Base-by-base conservation (phyloP, 2,797 vertebrate species). In the Rousettus madagascariensis region DNA sequence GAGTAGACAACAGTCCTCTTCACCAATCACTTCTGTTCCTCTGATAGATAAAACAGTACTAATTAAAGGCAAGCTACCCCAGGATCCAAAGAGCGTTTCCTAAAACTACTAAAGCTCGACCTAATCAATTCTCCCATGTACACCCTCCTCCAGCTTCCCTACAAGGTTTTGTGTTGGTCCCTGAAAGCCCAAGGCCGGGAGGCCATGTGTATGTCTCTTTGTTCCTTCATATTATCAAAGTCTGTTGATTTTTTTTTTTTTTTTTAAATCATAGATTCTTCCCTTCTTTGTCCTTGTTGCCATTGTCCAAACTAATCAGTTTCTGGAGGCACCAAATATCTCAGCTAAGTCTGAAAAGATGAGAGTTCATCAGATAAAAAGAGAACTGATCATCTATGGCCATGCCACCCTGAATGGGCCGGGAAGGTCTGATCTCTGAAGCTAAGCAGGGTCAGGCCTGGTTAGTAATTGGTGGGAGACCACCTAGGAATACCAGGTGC, bases 301-400 rank as follows among this genome's bases (percentile, higher is more conserved):
- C 13, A 16, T 94, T 74, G 33, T 59, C 30, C 77, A 90, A 84
- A 69, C 15, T 74, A 30, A 28, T n/a, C 51, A 22, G 6, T 24
- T 55, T 92, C 57, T 69, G 24, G 51, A 87, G 65, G 36, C 49
- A 68, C 24, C 15, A 92, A 80, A 66, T 77, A 65, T 89, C 89
- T 65, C 75, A 63, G 36, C n/a, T n/a, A 57, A 63, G 43, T 51
- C 43, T n/a, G n/a, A 71, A 77, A 38, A 86, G 53, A 30, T 41
- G 49, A 90, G 69, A 86, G 30, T 59, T 68, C 65, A 46, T 22
- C 46, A 63, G 74, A 83, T 57, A 28, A 85, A 74, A n/a, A 55
- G 72, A 79, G n/a, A 63, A 51, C 0, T 15, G 8, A 20, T 79
- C 24, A 38, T 75, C 15, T 49, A 49, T 17, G 15, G 49, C 49